Conservation (phyloP, 2,888 invertebrate genomes). For the Anoplius nigerrimus region DNA sequence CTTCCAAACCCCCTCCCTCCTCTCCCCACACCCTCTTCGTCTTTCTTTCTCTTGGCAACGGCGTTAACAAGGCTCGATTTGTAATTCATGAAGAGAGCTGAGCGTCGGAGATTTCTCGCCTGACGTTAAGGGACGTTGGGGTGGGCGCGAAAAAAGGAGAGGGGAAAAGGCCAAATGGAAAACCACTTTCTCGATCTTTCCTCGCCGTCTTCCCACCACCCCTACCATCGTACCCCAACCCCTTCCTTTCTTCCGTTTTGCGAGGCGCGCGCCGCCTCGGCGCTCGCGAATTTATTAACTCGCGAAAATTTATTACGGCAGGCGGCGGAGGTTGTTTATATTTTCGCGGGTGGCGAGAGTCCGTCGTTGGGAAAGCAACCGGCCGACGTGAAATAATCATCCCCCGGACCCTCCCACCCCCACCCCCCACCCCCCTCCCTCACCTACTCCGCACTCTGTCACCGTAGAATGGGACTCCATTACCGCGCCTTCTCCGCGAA, state of each 20-base stretch:
- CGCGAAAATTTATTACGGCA: conserved; percentile 8
- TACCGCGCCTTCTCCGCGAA: not conserved
- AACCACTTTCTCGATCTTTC: not conserved
- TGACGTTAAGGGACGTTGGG: conserved; percentile 5
- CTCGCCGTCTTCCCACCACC: not conserved
- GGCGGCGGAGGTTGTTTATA: too few species aligned
- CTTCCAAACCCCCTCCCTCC: too few species aligned
- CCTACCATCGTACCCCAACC: too few species aligned
- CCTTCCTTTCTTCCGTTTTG: not conserved
- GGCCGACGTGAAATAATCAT: not conserved
- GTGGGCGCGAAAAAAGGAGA: not conserved
- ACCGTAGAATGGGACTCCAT: not conserved
- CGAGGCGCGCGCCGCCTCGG: not conserved
- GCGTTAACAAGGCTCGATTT: conserved; percentile 48
- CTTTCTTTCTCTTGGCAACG: not conserved
- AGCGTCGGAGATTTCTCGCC: conserved; percentile 22
- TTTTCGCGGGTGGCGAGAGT: not conserved
- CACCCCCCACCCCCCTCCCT: too few species aligned
- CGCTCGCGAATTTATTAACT: not conserved
- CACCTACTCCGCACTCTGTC: not conserved
- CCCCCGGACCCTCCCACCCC: too few species aligned
- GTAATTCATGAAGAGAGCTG: conserved; percentile 48
- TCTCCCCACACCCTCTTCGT: too few species aligned
- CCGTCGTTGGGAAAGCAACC: too few species aligned
- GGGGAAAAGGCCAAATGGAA: conserved; percentile 23